These are phyloP conservation scores for Castor canadensis DNA, from an alignment of 2,113 vertebrate species.

Conservation along the genomic window DNA sequence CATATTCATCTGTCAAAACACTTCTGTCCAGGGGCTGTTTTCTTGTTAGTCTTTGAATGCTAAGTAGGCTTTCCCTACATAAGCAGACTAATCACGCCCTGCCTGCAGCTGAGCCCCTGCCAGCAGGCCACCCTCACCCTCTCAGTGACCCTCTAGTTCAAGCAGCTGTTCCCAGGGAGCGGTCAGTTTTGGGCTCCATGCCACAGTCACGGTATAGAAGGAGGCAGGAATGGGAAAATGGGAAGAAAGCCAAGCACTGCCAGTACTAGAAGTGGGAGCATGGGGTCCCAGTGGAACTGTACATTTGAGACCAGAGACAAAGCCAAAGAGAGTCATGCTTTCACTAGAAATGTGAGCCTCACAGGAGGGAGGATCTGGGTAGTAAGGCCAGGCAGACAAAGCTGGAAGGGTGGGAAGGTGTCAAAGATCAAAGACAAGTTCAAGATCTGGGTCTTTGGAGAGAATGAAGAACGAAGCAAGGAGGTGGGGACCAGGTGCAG, in stretches of 20 bases:
- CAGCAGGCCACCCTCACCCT: not conserved
- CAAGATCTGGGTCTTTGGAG: not conserved
- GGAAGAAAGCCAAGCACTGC: not conserved
- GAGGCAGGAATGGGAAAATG: not conserved
- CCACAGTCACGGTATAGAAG: not conserved
- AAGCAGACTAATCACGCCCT: not conserved
- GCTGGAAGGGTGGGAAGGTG: not conserved
- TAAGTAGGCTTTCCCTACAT: not conserved
- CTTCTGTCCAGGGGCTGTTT: not conserved
- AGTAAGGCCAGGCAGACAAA: not conserved
- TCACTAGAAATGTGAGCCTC: not conserved
- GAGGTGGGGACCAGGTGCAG: rapidly evolving
- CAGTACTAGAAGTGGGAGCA: not conserved
- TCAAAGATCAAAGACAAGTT: not conserved
- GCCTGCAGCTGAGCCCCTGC: not conserved
- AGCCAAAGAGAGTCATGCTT: not conserved
- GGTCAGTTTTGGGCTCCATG: not conserved
- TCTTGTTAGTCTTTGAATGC: not conserved
- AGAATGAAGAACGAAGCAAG: not conserved
- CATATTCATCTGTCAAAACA: not conserved
- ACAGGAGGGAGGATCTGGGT: not conserved
- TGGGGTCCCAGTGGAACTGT: not conserved
- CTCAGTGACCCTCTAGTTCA: not conserved
- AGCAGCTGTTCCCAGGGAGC: not conserved
- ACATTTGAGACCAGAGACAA: not conserved